Base-by-base conservation (phyloP, 2,113 vertebrate species). In the Carassius carassius region DNA sequence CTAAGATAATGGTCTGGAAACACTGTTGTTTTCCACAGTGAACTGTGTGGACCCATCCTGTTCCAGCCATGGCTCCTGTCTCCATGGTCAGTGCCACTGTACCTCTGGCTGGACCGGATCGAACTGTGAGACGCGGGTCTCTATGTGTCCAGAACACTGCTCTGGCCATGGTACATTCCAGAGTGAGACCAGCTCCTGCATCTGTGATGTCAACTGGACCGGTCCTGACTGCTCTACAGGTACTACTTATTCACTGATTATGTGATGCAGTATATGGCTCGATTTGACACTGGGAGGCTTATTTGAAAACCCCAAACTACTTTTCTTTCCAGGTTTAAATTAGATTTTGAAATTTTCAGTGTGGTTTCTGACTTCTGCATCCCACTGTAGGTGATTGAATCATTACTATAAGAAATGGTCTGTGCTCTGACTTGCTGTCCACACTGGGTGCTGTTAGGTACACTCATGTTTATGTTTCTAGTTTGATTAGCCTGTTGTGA, bases 1-100 rank as follows among this genome's bases (percentile, higher is more conserved):
- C 35, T 70, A 41, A 21, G 67, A 41, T 21, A 41, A 70, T 21
- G 3, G 13, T 75, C 72, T 51, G 13, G 16, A 49, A 25, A 3
- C 3, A 83, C 79, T 87, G 5, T 90, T 19, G 19, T 90, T 77
- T 72, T 56, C 56, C 14, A 0, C 90, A 99, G 98, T 96, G 83
- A 97, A 99, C 94, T 99, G 98, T 86, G 85, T 97, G 88, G 97
- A 99, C 89, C 96, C 98, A 29, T 90, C 92, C n/a, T 99, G 98
- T 92, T 96, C 97, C 16, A 92, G 93, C 85, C 98, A 99, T 0
- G 98, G 98, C 0, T 89, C 97, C 58, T 99, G 98, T 89, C 97
- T 98, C 92, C 97, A 98, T 0, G 96, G 97, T 0, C 97, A 97
- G 87, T 99, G 98, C 90, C 98, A 99, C 91, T 99, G 98, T 90